A percentile compares a stretch with the other conserved stretches of the same genome.
These are phyloP conservation scores for Amblyopsis hoosieri DNA, from an alignment of 2,797 vertebrate genomes.

Conservation along the genomic window DNA sequence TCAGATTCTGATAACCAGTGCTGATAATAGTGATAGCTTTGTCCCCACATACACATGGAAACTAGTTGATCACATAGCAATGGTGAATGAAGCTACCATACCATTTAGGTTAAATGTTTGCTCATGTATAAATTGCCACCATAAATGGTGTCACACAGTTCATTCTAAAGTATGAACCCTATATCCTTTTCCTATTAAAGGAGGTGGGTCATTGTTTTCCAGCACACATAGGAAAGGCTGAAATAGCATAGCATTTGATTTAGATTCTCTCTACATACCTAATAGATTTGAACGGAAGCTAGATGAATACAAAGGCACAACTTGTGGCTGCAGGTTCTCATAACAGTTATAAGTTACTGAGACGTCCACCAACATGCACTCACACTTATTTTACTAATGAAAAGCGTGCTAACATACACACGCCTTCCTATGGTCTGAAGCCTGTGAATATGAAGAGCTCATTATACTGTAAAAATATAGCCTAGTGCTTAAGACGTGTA, in stretches of 20 bases:
- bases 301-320: slow-evolving; percentile 33
- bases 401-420: slow-evolving; percentile 7
- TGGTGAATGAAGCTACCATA: background rate
- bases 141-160: slow-evolving; percentile 14
- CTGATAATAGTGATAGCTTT: no score
- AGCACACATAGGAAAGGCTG: slow-evolving; percentile 49
- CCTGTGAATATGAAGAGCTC: slow-evolving; percentile 41
- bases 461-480: slow-evolving; percentile 25
- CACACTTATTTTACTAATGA: slow-evolving; percentile 3
- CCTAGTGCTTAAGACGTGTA: slow-evolving; percentile 22
- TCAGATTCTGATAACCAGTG: no score
- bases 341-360: slow-evolving; percentile 22
- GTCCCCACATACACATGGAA: no score
- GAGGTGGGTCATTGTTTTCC: slow-evolving; percentile 56
- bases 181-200: slow-evolving; percentile 47
- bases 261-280: slow-evolving; percentile 33
- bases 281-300: slow-evolving; percentile 22
- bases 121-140: slow-evolving; percentile 2
- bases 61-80: background rate
- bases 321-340: slow-evolving; percentile 29
- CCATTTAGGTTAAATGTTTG: background rate
- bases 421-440: background rate
- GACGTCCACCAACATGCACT: slow-evolving; percentile 15
- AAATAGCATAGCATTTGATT: slow-evolving; percentile 67
- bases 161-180: slow-evolving; percentile 17